Evolutionary conservation across 2,113 vertebrate genomes (phyloP).

Genomic region (Ginglymostoma cirratum): DNA sequence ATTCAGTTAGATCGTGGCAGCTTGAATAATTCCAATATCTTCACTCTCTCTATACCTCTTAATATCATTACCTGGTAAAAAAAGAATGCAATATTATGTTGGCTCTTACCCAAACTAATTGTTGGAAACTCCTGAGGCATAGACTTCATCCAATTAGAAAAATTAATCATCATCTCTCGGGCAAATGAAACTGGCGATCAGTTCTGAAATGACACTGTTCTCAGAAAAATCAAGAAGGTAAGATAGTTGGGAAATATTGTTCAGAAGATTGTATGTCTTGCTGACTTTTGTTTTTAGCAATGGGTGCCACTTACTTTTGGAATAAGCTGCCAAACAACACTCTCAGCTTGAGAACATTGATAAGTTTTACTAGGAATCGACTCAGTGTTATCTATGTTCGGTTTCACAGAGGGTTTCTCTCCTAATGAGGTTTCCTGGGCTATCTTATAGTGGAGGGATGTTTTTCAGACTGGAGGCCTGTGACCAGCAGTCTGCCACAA

Average conservation of each 20-base stretch:
- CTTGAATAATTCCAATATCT: background rate
- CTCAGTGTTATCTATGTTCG: too few relatives aligned
- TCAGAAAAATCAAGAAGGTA: background rate
- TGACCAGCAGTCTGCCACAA: too few relatives aligned
- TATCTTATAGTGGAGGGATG: too few relatives aligned
- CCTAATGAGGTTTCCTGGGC: too few relatives aligned
- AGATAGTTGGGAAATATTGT: background rate
- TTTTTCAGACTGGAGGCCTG: too few relatives aligned
- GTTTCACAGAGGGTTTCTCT: too few relatives aligned
- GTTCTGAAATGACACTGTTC: background rate
- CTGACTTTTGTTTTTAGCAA: background rate
- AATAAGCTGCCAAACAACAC: background rate
- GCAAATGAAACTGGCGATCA: background rate
- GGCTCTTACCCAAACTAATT: background rate
- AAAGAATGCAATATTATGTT: background rate
- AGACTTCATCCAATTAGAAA: background rate
- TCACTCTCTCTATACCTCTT: background rate
- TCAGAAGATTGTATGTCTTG: background rate
- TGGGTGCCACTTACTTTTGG: background rate
- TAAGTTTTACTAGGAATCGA: too few relatives aligned
- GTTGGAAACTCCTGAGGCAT: background rate
- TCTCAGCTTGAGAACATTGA: too few relatives aligned
- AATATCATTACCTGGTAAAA: background rate
- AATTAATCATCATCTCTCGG: background rate
- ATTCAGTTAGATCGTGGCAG: background rate